Conservation (phyloP, 2,888 invertebrate genomes). For the Tholera decimalis region DNA sequence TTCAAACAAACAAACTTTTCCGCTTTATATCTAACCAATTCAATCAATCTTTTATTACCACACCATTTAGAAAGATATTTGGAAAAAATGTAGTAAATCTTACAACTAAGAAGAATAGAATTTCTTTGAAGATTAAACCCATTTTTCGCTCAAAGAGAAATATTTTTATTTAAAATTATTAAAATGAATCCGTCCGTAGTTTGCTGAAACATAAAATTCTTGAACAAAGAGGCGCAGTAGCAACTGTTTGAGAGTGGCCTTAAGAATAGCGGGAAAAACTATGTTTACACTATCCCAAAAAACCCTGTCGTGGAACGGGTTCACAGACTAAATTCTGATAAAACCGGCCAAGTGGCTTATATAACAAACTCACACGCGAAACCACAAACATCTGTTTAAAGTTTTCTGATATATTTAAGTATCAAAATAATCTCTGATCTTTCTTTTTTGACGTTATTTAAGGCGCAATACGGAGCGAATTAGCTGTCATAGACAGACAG, state of each 20-base stretch:
- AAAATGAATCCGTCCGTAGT: slow-evolving; percentile 68
- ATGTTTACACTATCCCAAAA: background rate
- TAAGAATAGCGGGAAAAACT: slow-evolving; percentile 19
- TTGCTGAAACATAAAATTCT: slow-evolving; percentile 67
- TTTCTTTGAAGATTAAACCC: slow-evolving; percentile 43
- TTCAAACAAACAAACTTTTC: too few species aligned
- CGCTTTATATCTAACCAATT: too few species aligned
- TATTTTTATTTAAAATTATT: slow-evolving; percentile 68
- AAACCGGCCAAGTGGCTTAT: background rate
- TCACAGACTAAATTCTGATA: background rate
- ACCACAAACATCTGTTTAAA: too few species aligned
- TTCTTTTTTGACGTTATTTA: too few species aligned
- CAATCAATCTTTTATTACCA: background rate
- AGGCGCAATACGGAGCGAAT: too few species aligned
- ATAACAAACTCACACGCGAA: too few species aligned
- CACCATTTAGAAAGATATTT: background rate
- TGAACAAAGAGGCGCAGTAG: slow-evolving; percentile 66
- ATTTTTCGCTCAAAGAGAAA: slow-evolving; percentile 43
- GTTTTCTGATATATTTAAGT: too few species aligned
- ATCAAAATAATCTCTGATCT: too few species aligned
- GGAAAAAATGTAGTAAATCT: background rate
- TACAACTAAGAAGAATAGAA: slow-evolving; percentile 15
- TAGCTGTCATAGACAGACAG: too few species aligned
- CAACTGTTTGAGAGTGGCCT: slow-evolving; percentile 60
- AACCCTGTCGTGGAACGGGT: background rate